Base-by-base conservation (phyloP, 2,888 invertebrate species). In the Cosmia trapezina region DNA sequence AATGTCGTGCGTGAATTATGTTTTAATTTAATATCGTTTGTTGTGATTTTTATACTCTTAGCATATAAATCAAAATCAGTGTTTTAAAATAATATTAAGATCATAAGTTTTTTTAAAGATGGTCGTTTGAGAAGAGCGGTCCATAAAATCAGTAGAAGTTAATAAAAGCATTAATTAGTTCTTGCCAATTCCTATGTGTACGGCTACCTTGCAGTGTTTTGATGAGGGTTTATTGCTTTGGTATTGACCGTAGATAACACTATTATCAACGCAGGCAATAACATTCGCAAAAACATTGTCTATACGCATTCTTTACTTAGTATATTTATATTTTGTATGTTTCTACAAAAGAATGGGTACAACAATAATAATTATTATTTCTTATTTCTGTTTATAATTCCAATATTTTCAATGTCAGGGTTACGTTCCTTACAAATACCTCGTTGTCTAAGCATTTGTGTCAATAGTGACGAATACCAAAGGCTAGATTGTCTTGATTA, bases 341-440 rank as follows among this genome's bases (percentile, higher is more conserved):
- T 19, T 6, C 11, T 51, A n/a, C 11, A 51, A 67, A 64, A 65
- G 0, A 62, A 53, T 41, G 47, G 57, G 19, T 54, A 33, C 4
- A 22, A 41, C 19, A 54, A 51, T 53, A 5, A 33, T 62, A 28
- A 4, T 62, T 60, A n/a, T 63, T 67, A 37, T 69, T 59, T 45
- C 37, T 65, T 62, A 49, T 72, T 73, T 73, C 60, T 76, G 61
- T 59, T 72, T 45, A 54, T 65, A 59, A 60, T 61, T 71, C 57
- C 76, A 83, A 81, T 83, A 81, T 60, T 61, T 70, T 60, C 74
- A 83, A 81, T 83, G 83, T 54, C 79, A 81, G 60, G 81, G 69
- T 74, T 72, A 83, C 66, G 56, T 67, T 60, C 53, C 11, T 37
- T 43, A 72, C 70, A 61, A 72, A 68, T 45, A 70, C 45, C 19